phyloP scores from a whole-genome alignment of 2,797 vertebrate species.

The Helostoma temminkii region DNA sequence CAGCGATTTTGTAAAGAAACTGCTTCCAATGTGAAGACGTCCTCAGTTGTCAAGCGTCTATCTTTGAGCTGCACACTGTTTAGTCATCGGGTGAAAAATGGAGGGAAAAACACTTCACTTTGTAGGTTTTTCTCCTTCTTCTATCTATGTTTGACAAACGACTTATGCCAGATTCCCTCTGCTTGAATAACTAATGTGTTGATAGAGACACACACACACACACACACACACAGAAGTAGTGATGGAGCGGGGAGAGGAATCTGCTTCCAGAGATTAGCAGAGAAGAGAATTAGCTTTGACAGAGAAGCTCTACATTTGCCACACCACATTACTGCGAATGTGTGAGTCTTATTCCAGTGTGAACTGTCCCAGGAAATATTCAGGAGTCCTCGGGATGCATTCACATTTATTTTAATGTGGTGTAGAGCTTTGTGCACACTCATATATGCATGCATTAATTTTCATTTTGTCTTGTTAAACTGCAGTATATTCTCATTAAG shows the following conservation, averaged over 20 bases:
- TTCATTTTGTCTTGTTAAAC: slow-evolving; percentile 1
- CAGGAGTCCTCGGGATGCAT: not conserved
- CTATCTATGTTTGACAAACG: slow-evolving; percentile 62
- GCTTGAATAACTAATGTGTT: slow-evolving; percentile 50
- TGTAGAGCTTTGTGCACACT: slow-evolving; percentile 7
- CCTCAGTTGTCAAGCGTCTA: not conserved
- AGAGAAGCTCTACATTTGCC: slow-evolving; percentile 34
- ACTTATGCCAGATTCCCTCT: slow-evolving; percentile 57
- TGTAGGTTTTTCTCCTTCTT: slow-evolving; percentile 19
- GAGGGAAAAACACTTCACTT: slow-evolving; percentile 30
- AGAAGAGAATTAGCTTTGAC: slow-evolving; percentile 59
- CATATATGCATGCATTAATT: slow-evolving; percentile 1
- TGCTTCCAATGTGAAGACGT: not conserved
- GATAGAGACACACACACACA: slow-evolving; percentile 29
- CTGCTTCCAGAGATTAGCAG: slow-evolving; percentile 59
- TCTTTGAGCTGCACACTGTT: slow-evolving; percentile 21
- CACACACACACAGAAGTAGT: not conserved
- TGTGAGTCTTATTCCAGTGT: not conserved
- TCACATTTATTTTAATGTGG: not conserved
- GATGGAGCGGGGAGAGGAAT: slow-evolving; percentile 34
- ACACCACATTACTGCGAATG: slow-evolving; percentile 12
- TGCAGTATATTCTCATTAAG: not conserved
- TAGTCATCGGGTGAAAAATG: slow-evolving; percentile 36
- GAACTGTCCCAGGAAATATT: slow-evolving; percentile 12
- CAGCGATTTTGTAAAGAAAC: not conserved